phyloP scores from a whole-genome alignment of 1,140 invertebrate species.

The Drosophila suzukii region DNA sequence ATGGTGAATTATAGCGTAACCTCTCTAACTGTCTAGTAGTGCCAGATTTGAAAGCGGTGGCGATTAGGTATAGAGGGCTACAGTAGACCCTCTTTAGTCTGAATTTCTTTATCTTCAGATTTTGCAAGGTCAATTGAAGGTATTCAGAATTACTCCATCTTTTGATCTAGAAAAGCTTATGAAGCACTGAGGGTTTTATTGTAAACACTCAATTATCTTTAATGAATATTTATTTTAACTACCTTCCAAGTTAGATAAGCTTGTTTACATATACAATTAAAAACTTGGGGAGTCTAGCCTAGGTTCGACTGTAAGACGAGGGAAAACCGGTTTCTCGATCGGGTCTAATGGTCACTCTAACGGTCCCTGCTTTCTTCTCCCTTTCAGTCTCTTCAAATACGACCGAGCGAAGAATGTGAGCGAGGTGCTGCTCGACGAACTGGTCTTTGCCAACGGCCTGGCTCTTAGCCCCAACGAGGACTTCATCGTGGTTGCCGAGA shows the following conservation, averaged over 20 bases:
- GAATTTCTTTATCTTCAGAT: not conserved
- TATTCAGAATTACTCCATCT: too few relatives aligned
- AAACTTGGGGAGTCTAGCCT: not conserved
- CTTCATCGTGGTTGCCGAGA: conserved; percentile 91
- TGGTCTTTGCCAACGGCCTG: conserved; percentile 92
- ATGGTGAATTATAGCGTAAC: conserved; percentile 20
- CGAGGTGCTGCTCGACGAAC: conserved; percentile 88
- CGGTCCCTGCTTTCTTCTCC: conserved; percentile 10
- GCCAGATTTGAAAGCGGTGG: not conserved
- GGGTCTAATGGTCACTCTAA: conserved; percentile 29
- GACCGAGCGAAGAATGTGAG: conserved; percentile 85
- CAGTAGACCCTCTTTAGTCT: not conserved
- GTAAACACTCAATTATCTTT: not conserved
- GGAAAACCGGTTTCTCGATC: conserved; percentile 57
- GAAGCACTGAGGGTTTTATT: too few relatives aligned
- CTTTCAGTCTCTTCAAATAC: conserved; percentile 85
- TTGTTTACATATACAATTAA: not conserved
- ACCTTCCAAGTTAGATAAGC: not conserved
- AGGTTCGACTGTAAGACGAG: conserved; percentile 15
- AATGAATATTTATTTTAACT: not conserved
- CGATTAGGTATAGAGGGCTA: not conserved
- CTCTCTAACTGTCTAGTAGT: not conserved
- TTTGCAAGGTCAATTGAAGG: not conserved
- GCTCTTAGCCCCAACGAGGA: conserved; percentile 90
- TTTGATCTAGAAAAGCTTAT: not conserved